Evolutionary conservation across 2,113 vertebrate species (phyloP).

Genomic region (Hassar affinis): DNA sequence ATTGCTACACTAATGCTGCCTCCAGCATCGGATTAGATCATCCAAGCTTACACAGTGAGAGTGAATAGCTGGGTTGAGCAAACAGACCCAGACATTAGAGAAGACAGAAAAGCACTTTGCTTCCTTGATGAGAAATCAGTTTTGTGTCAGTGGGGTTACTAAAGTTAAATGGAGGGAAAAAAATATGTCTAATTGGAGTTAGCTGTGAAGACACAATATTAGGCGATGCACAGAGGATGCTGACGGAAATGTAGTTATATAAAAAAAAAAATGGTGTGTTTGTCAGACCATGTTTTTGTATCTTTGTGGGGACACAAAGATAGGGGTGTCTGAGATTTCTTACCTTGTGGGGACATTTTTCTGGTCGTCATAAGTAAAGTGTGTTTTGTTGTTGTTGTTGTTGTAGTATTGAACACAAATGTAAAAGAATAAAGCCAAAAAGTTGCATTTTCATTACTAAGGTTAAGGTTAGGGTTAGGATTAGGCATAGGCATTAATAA

Average conservation of each 20-base stretch:
- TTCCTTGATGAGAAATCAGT: neutral
- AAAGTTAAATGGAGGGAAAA: slow-evolving; percentile 1
- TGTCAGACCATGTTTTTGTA: neutral
- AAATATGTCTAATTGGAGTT: neutral
- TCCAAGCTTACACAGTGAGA: neutral
- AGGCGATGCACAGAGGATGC: neutral
- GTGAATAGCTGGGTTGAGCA: slow-evolving; percentile 23
- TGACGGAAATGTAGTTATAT: slow-evolving; percentile 12
- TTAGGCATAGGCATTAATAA: too few species aligned
- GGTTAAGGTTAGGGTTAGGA: too few species aligned
- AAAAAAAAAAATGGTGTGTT: neutral
- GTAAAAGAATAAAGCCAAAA: too few species aligned
- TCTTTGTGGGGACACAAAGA: neutral
- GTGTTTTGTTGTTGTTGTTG: too few species aligned
- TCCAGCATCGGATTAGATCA: slow-evolving; percentile 27
- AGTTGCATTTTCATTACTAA: too few species aligned
- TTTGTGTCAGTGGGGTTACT: neutral
- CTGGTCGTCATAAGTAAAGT: too few species aligned
- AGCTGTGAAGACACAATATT: neutral
- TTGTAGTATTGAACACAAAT: too few species aligned
- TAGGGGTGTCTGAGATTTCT: too few species aligned
- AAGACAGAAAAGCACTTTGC: slow-evolving; percentile 5
- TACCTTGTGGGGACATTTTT: too few species aligned
- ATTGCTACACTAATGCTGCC: neutral
- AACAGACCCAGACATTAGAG: slow-evolving; percentile 15